Percentiles rank a stretch among this genome's conserved stretches.
phyloP scores from a whole-genome alignment of 1,140 invertebrate species.

The Drosophila tristis region DNA sequence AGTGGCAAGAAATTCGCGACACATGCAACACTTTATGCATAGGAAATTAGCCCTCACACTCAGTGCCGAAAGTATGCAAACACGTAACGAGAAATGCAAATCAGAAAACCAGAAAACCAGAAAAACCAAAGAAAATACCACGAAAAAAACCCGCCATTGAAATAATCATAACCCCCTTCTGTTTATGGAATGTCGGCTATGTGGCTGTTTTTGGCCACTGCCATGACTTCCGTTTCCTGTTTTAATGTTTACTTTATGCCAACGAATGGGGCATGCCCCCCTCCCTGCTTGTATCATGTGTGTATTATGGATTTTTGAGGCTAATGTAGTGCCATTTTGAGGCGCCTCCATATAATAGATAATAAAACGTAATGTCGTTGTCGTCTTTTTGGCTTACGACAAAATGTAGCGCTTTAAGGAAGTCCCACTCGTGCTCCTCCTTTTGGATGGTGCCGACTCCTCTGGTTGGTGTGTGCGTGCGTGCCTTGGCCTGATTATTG shows the following conservation, averaged over 20 bases:
- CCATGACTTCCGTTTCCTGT: slow-evolving; percentile 71
- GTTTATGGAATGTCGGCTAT: slow-evolving; percentile 47
- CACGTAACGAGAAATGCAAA: slow-evolving; percentile 35
- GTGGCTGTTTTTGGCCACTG: slow-evolving; percentile 49
- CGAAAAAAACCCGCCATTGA: slow-evolving; percentile 19
- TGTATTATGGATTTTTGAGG: slow-evolving; percentile 62
- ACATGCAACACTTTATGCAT: slow-evolving; percentile 63
- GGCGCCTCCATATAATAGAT: slow-evolving; percentile 77
- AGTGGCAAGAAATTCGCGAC: slow-evolving; percentile 36
- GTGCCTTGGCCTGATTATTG: slow-evolving; percentile 70
- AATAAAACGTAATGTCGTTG: slow-evolving; percentile 79
- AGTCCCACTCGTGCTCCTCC: neutral
- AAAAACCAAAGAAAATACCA: slow-evolving; percentile 30
- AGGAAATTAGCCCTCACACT: slow-evolving; percentile 50
- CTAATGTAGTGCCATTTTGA: slow-evolving; percentile 77
- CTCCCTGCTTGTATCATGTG: slow-evolving; percentile 7
- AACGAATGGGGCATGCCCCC: slow-evolving; percentile 22
- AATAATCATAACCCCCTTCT: slow-evolving; percentile 72
- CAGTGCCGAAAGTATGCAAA: slow-evolving; percentile 36
- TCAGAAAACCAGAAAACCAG: slow-evolving; percentile 27
- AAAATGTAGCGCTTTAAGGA: slow-evolving; percentile 39
- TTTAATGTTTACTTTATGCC: slow-evolving; percentile 81
- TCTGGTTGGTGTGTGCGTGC: slow-evolving; percentile 34
- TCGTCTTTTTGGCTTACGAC: slow-evolving; percentile 63
- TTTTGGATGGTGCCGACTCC: neutral